Base-by-base conservation (phyloP, 2,113 vertebrate genomes). In the Empidonax traillii region DNA sequence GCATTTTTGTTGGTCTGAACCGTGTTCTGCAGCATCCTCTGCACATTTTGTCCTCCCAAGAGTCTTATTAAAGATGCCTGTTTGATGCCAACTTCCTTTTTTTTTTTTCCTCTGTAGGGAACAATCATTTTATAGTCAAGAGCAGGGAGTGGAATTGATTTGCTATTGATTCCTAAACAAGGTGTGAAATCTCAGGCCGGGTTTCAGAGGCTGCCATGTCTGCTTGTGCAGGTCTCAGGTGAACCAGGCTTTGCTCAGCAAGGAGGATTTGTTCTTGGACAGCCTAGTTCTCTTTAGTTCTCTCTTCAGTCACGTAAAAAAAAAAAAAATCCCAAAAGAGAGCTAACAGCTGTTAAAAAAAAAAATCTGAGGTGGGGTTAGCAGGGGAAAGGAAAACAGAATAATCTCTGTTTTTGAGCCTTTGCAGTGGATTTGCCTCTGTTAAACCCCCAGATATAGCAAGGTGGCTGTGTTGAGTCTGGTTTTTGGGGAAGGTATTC, bases 231-330 rank as follows among this genome's bases (percentile, higher is more conserved):
- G 53, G 52, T 72, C 17, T 81, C 71, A 24, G 69, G 33, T 12
- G 27, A 75, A 19, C 43, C 28, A 65, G 47, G 51, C 63, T 65
- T 83, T 68, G 49, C 39, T 85, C 33, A 71, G 52, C 59, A 39
- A 63, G 62, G 44, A 65, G 41, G 53, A 9, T 88, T 90, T 95
- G 53, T 80, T 86, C 86, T 80, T 75, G 66, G 53, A 14, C 53
- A 82, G n/a, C 76, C 10, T 72, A 31, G 58, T 86, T 67, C 58
- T n/a, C 33, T 35, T 82, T 58, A 31, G 53, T 86, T 67, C 58
- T n/a, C 33, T 35, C 79, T 58, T 62, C 62, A 75, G 30, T 19
- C 4, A 1, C 0, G 0, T 43, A 35, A 39, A 69, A 44, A 49
- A 41, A 33, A 33, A 14, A 35, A 33, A 58, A 58, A 27, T 8